phyloP scores from a whole-genome alignment of 2,888 invertebrate species.

The Morpho achilles region DNA sequence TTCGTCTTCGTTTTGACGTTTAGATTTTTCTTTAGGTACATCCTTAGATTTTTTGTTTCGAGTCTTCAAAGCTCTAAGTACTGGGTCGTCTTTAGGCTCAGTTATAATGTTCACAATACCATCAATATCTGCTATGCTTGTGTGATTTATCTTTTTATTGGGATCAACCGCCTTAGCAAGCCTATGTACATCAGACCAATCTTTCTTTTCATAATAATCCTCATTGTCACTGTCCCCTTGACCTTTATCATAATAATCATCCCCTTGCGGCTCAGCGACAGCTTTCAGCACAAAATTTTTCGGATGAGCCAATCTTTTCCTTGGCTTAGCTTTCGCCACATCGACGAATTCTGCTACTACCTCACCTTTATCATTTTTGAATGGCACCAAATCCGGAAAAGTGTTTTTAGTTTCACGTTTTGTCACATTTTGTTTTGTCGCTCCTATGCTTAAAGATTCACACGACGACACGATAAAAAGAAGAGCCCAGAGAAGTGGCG shows the following conservation, averaged over 20 bases:
- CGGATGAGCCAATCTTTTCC: constrained; percentile 62
- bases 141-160: constrained; percentile 23
- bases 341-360: constrained; percentile 59
- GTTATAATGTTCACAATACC: constrained; percentile 58
- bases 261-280: constrained; percentile 52
- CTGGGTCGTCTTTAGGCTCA: constrained; percentile 33
- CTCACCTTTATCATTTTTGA: constrained; percentile 63
- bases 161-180: constrained; percentile 31
- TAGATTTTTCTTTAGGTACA: constrained; percentile 19
- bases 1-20: constrained; percentile 20
- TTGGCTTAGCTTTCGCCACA: constrained; percentile 52
- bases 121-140: constrained; percentile 49
- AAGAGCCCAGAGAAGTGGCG: constrained; percentile 27
- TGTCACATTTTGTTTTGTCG: constrained; percentile 52
- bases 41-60: constrained; percentile 11
- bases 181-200: constrained; percentile 59
- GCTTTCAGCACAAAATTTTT: constrained; percentile 54
- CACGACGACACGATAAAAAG: constrained; percentile 36
- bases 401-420: constrained; percentile 53
- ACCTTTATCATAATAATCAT: constrained; percentile 57
- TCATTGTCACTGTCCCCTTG: constrained; percentile 54
- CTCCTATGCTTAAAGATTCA: constrained; percentile 48
- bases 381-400: constrained; percentile 72
- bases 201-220: constrained; percentile 63
- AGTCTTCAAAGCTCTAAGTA: constrained; percentile 34